These are phyloP conservation scores for Deilephila porcellus DNA, from an alignment of 2,888 invertebrate genomes.

Conservation along the genomic window DNA sequence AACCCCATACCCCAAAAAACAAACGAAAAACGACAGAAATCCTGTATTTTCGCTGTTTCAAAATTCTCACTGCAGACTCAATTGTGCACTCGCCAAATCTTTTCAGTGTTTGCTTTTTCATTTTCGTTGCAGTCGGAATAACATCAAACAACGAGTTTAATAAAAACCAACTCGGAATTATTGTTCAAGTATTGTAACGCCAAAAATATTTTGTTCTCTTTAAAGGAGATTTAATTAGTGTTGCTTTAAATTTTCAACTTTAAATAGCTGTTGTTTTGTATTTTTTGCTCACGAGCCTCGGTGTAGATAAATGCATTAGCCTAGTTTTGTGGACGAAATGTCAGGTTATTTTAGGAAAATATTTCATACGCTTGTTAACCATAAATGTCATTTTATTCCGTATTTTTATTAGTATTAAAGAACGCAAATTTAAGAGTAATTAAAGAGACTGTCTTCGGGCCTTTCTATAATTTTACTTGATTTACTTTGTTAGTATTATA, in stretches of 20 bases:
- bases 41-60: slow-evolving; percentile 17
- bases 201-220: not conserved
- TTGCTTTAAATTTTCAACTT: not conserved
- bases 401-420: too few species aligned
- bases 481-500: too few species aligned
- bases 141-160: slow-evolving; percentile 15
- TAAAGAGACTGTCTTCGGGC: too few species aligned
- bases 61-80: slow-evolving; percentile 22
- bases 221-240: not conserved
- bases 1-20: not conserved
- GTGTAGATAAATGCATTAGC: not conserved
- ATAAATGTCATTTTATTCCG: too few species aligned
- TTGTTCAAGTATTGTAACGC: not conserved
- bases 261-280: not conserved
- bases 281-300: not conserved
- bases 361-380: too few species aligned
- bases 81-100: slow-evolving; percentile 24
- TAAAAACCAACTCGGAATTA: slow-evolving; percentile 14
- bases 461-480: too few species aligned
- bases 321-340: too few species aligned
- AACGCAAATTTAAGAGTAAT: too few species aligned
- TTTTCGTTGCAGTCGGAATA: slow-evolving; percentile 24
- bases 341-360: too few species aligned
- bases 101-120: slow-evolving; percentile 21
- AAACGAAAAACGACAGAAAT: slow-evolving; percentile 14